Base-by-base conservation (phyloP, 2,113 vertebrate species). In the Sclerurus mexicanus region DNA sequence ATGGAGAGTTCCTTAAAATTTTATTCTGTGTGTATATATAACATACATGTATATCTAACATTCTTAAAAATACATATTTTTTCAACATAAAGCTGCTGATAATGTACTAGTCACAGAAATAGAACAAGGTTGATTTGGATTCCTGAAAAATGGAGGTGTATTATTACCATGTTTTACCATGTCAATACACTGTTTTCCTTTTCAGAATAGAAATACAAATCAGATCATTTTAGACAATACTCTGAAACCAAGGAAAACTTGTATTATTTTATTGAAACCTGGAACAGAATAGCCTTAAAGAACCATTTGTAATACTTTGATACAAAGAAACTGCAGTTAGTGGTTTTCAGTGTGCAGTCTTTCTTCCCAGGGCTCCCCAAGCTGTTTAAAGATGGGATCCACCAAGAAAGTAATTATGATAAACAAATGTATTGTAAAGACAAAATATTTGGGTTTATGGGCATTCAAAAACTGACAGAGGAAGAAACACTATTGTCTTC, bases 211-310 rank as follows among this genome's bases (percentile, higher is more conserved):
- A 86, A 93, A 73, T 9, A 23, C 5, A 89, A 94, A 96, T 85
- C 80, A 91, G 87, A 92, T 91, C 91, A 93, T 49, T 86, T 77
- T 52, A 89, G 64, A 55, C 75, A 94, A 92, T 49, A 60, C n/a
- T 27, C 39, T 81, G 69, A 76, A 94, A 85, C 25, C 4, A 39
- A 87, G 58, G 8, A 68, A 81, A 88, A 63, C 18, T n/a, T 82
- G 10, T 21, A 31, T 87, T 82, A 75, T 30, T 72, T 5, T 52
- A 71, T 78, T 87, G 84, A 92, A 88, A 75, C 2, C 12, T 58
- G 12, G 20, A 78, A 71, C 39, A 2, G 19, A 86, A 85, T n/a
- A 7, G 42, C 28, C 42, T 47, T 55, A 67, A 77, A 42, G 9
- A 83, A 55, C 6, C 2, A 59, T 52, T 58, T 28, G 11, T 80